Evolutionary conservation across 1,140 invertebrate species (phyloP).

Genomic region (Diorhabda sublineata): DNA sequence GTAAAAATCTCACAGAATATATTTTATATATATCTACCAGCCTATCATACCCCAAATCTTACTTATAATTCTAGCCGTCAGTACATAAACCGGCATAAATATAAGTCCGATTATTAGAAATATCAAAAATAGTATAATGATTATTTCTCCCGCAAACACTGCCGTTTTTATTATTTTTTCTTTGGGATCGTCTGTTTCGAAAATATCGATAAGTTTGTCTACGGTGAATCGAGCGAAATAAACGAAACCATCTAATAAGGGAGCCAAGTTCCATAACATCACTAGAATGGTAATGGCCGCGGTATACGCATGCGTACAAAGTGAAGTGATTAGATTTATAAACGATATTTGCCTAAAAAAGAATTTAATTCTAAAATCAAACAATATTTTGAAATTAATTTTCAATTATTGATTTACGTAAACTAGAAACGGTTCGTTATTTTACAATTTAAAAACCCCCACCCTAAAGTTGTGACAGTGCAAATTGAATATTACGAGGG

Average conservation of each 20-base stretch:
- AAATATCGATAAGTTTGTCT: constrained; percentile 39
- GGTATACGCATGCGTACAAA: constrained; percentile 36
- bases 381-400: not conserved
- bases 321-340: constrained; percentile 32
- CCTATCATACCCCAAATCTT: constrained; percentile 31
- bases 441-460: not conserved
- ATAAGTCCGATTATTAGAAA: constrained; percentile 31
- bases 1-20: not conserved
- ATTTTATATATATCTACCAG: constrained; percentile 15
- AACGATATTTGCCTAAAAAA: constrained; percentile 38
- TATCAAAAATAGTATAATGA: constrained; percentile 32
- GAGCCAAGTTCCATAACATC: constrained; percentile 38
- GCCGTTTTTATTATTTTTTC: constrained; percentile 32
- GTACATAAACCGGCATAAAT: constrained; percentile 29
- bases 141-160: constrained; percentile 33
- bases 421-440: not conserved
- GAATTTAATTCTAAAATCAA: not conserved
- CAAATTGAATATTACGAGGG: not conserved
- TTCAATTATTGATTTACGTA: not conserved
- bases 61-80: constrained; percentile 24
- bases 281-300: constrained; percentile 34
- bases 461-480: not conserved
- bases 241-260: constrained; percentile 34
- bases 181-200: constrained; percentile 27
- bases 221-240: constrained; percentile 36